Base-by-base conservation (phyloP, 2,113 vertebrate species). In the Puntigrus tetrazona region DNA sequence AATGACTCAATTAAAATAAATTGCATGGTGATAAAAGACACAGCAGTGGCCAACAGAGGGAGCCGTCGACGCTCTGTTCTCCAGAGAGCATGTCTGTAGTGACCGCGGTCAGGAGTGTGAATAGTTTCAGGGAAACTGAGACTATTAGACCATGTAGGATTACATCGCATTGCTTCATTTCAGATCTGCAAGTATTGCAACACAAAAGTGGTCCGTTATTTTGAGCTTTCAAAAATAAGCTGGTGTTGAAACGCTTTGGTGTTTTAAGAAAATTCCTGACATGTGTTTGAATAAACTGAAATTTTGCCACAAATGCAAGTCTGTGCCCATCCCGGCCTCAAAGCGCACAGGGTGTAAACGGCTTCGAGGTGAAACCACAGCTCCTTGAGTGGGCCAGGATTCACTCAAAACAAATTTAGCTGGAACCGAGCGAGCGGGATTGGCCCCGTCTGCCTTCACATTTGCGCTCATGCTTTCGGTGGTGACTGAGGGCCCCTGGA, bases 381-480 rank as follows among this genome's bases (percentile, higher is more conserved):
- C 9, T 45, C 81, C 22, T 87, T 16, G 82, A 47, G 50, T 45
- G 52, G 14, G 74, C n/a, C 34, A 50, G 9, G 38, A 67, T 14
- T 83, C 9, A 55, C 84, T 52, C 63, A 69, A 83, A 84, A 83
- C 79, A 63, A 86, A 87, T 78, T 65, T 45, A 87, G 81, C 69
- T 76, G 50, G 84, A 79, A 6, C 10, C 1, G 83, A 45, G 38
- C 16, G 55, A 25, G 41, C 57, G 75, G 36, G 55, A 1, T 74
- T 59, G 65, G 47, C 83, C 78, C 52, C n/a, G 16, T 27, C 72
- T 85, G 16, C 43, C 27, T 50, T 75, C 47, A 57, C 65, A 86
- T 83, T 63, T 84, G n/a, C 75, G 82, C 1, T 73, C 81, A 52
- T 61, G 47, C 29, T 57, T 52, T 31, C 55, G 52, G 50, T 81